A percentile compares a stretch with the other conserved stretches of the same genome.
Evolutionary conservation across 2,888 invertebrate species (phyloP).

Genomic region (Ormia ochracea): DNA sequence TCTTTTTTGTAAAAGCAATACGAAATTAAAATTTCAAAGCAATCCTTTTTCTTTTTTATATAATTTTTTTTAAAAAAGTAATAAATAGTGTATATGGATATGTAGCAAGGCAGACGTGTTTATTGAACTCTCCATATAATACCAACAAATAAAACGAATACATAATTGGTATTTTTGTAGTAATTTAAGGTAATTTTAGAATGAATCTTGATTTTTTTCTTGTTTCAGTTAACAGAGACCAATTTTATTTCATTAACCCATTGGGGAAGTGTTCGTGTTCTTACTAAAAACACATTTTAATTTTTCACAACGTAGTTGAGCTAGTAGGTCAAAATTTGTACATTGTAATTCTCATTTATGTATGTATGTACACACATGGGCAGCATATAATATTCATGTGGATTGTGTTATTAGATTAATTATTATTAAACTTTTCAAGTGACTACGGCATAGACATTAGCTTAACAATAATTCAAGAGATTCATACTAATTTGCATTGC

Average conservation of each 20-base stretch:
- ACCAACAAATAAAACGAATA: slow-evolving; percentile 42
- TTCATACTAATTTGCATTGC: too few relatives aligned
- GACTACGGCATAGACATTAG: too few relatives aligned
- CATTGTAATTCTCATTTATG: too few relatives aligned
- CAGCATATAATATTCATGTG: too few relatives aligned
- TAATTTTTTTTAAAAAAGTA: slow-evolving; percentile 31
- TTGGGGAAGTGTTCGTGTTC: neutral
- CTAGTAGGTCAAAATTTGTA: too few relatives aligned
- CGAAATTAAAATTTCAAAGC: slow-evolving; percentile 44
- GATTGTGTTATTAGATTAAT: too few relatives aligned
- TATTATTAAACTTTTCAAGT: too few relatives aligned
- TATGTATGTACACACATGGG: too few relatives aligned
- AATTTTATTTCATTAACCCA: slow-evolving; percentile 48
- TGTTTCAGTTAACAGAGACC: slow-evolving; percentile 40
- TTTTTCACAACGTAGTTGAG: neutral
- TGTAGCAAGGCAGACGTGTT: slow-evolving; percentile 48
- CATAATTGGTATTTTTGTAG: slow-evolving; percentile 57
- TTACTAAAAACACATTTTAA: neutral
- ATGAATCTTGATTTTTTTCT: slow-evolving; percentile 46
- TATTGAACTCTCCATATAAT: slow-evolving; percentile 51
- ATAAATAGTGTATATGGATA: slow-evolving; percentile 38
- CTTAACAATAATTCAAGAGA: too few relatives aligned
- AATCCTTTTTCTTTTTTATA: slow-evolving; percentile 34
- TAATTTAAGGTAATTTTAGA: slow-evolving; percentile 62
- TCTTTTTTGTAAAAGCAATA: slow-evolving; percentile 18